These are phyloP conservation scores for Eudyptes chrysolophus DNA, from an alignment of 2,113 vertebrate species.

Conservation along the genomic window DNA sequence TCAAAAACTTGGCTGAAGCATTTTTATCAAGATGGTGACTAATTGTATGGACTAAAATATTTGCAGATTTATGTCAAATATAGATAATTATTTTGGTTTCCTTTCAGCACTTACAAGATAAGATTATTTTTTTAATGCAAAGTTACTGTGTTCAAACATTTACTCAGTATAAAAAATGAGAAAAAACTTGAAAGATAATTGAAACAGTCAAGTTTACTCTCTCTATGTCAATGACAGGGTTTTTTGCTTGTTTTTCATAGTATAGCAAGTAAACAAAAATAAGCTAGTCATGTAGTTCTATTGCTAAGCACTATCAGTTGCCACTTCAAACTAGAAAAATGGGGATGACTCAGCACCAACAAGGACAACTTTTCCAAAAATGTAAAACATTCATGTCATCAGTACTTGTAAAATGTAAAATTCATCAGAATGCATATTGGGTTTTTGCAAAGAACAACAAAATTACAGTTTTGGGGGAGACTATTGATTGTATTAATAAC, in stretches of 20 bases:
- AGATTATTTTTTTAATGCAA: neutral
- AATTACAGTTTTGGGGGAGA: neutral
- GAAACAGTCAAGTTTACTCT: neutral
- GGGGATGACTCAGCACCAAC: neutral
- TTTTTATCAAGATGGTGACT: neutral
- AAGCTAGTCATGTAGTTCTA: neutral
- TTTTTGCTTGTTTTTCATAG: neutral
- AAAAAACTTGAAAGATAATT: neutral
- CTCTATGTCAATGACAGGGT: neutral
- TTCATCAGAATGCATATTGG: neutral
- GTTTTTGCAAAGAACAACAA: neutral
- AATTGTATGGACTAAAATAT: neutral
- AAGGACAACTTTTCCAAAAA: neutral
- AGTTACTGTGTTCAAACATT: neutral
- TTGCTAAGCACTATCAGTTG: neutral
- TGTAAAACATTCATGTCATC: neutral
- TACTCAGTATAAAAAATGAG: neutral
- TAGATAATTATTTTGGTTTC: neutral
- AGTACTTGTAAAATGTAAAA: neutral
- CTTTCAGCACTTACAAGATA: neutral
- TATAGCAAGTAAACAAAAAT: neutral
- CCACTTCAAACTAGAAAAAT: neutral
- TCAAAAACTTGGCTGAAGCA: neutral
- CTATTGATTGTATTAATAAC: neutral
- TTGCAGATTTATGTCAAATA: neutral